phyloP scores from a whole-genome alignment of 2,888 invertebrate genomes.

The Gymnocheta viridis region DNA sequence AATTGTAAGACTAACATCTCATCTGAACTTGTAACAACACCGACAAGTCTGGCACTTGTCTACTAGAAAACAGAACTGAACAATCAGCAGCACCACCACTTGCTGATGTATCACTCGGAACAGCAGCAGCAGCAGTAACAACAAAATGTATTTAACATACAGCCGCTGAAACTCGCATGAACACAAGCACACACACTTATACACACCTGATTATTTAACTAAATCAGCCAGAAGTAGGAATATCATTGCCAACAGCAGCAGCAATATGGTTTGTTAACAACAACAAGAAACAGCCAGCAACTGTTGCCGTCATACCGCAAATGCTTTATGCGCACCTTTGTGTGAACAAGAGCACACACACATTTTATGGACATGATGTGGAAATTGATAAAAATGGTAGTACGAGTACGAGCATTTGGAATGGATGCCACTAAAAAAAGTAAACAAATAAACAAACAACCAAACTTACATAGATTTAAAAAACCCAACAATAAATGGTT shows the following conservation, averaged over 20 bases:
- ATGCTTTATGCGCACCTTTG: conserved; percentile 71
- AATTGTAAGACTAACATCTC: conserved; percentile 55
- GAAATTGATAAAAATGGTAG: conserved; percentile 68
- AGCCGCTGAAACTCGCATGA: conserved; percentile 25
- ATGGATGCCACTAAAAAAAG: conserved; percentile 49
- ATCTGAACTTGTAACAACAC: conserved; percentile 66
- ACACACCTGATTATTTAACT: conserved; percentile 13
- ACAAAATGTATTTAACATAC: conserved; percentile 47
- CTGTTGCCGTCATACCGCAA: conserved; percentile 69
- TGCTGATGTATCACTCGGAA: conserved; percentile 52
- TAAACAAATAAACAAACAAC: conserved; percentile 3
- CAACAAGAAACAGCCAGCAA: conserved; percentile 61
- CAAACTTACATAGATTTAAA: conserved; percentile 12
- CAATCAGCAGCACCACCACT: conserved; percentile 56
- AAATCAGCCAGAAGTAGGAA: conserved; percentile 43
- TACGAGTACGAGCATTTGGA: conserved; percentile 61
- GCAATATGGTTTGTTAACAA: conserved; percentile 64
- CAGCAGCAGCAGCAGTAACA: conserved; percentile 27
- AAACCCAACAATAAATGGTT: conserved; percentile 37
- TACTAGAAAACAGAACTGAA: conserved; percentile 50
- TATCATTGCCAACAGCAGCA: conserved; percentile 39
- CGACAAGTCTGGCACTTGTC: conserved; percentile 68
- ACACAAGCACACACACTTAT: conserved; percentile 6
- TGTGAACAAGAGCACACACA: conserved; percentile 66
- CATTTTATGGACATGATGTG: conserved; percentile 62